Percentiles rank a stretch among this genome's conserved stretches.
Evolutionary conservation across 2,888 invertebrate species (phyloP).

Genomic region (Parthenolecanium corni): DNA sequence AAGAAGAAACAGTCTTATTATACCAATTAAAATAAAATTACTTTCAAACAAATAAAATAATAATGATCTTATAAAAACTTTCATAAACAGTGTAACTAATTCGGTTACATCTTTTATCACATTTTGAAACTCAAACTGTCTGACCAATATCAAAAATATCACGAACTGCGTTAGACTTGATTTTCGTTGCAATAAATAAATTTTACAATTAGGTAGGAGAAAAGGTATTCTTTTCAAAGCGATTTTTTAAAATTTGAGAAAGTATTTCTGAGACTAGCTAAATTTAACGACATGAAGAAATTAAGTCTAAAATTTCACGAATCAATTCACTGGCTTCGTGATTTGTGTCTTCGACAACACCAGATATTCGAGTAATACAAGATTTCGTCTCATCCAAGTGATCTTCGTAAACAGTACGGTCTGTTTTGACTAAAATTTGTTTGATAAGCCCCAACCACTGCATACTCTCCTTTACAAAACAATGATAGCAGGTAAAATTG

Average conservation of each 20-base stretch:
- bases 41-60: too few species aligned
- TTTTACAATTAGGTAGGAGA: too few species aligned
- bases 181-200: too few species aligned
- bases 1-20: too few species aligned
- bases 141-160: too few species aligned
- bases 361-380: constrained; percentile 1
- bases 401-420: constrained; percentile 1
- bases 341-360: constrained; percentile 5
- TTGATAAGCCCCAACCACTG: neutral
- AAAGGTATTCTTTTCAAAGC: neutral
- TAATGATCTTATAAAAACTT: too few species aligned
- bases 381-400: constrained; percentile 3
- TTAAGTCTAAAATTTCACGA: constrained; percentile 6
- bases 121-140: too few species aligned
- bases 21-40: too few species aligned
- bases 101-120: too few species aligned
- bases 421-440: constrained; percentile 4
- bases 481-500: neutral
- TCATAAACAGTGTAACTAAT: too few species aligned
- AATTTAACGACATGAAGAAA: too few species aligned
- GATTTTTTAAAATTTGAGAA: neutral
- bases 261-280: neutral
- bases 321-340: constrained; percentile 1
- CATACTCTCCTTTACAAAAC: neutral
- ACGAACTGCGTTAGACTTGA: too few species aligned